Evolutionary conservation across 2,113 vertebrate species (phyloP).

Genomic region (Triplophysa tibetana): DNA sequence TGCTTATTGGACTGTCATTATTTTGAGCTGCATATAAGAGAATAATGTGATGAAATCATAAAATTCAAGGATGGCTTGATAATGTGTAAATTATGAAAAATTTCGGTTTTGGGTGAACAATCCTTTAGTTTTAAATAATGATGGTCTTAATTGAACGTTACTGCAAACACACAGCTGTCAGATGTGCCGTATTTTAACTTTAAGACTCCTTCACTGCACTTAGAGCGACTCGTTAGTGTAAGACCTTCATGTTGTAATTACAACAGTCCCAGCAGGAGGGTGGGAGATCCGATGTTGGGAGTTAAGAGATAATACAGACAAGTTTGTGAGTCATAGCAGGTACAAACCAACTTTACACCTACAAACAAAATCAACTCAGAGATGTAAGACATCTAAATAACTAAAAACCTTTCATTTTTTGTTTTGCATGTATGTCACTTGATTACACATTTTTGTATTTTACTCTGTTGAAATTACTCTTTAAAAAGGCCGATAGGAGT

Average conservation of each 20-base stretch:
- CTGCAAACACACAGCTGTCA: slow-evolving; percentile 42
- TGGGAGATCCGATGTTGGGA: not conserved
- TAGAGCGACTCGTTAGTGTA: slow-evolving; percentile 67
- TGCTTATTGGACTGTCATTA: too few relatives aligned
- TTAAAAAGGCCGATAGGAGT: too few relatives aligned
- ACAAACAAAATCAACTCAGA: not conserved
- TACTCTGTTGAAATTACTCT: not conserved
- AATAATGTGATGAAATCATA: not conserved
- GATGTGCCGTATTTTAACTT: slow-evolving; percentile 49
- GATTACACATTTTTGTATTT: not conserved
- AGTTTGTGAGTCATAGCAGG: not conserved
- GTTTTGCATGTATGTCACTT: not conserved
- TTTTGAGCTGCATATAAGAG: too few relatives aligned
- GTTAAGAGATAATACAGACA: not conserved
- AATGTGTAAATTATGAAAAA: too few relatives aligned
- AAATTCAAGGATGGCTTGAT: too few relatives aligned
- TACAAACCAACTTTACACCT: not conserved
- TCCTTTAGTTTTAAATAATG: too few relatives aligned
- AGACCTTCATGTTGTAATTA: slow-evolving; percentile 66
- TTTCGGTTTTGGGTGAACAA: too few relatives aligned
- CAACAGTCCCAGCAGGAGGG: slow-evolving; percentile 64
- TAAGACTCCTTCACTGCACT: slow-evolving; percentile 64
- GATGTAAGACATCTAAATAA: not conserved
- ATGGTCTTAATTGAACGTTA: not conserved
- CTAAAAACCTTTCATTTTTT: not conserved